Conservation (phyloP, 2,113 vertebrate genomes). For the Pan paniscus region DNA sequence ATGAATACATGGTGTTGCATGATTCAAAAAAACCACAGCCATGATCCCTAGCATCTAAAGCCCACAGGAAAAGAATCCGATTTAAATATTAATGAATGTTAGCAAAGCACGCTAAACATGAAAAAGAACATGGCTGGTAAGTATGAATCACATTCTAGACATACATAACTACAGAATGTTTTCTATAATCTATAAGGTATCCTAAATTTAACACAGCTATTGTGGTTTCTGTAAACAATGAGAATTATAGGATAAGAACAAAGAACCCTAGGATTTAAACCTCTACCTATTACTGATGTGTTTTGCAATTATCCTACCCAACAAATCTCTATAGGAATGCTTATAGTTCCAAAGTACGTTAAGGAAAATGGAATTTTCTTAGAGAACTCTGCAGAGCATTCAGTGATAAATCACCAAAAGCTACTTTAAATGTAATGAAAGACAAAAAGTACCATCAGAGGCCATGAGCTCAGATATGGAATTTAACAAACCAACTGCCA, state of each 20-base stretch:
- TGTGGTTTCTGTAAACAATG: not conserved
- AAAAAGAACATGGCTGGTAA: not conserved
- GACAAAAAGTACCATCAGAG: rapidly evolving
- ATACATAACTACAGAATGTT: not conserved
- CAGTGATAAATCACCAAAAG: not conserved
- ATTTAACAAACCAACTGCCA: not conserved
- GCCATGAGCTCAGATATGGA: not conserved
- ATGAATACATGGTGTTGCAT: not conserved
- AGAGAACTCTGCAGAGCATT: not conserved
- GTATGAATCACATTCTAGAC: too few relatives aligned
- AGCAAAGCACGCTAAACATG: not conserved
- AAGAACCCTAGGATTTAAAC: not conserved
- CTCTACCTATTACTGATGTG: not conserved
- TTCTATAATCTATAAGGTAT: rapidly evolving
- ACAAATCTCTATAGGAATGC: not conserved
- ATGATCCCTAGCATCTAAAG: not conserved
- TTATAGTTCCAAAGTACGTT: not conserved
- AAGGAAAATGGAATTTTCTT: not conserved
- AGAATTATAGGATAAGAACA: not conserved
- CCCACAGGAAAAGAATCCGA: not conserved
- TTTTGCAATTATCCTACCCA: not conserved
- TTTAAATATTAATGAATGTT: not conserved
- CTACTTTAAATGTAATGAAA: not conserved
- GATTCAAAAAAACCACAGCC: not conserved
- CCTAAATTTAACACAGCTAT: not conserved